Conservation (phyloP, 2,113 vertebrate genomes). For the Zapornia atra region DNA sequence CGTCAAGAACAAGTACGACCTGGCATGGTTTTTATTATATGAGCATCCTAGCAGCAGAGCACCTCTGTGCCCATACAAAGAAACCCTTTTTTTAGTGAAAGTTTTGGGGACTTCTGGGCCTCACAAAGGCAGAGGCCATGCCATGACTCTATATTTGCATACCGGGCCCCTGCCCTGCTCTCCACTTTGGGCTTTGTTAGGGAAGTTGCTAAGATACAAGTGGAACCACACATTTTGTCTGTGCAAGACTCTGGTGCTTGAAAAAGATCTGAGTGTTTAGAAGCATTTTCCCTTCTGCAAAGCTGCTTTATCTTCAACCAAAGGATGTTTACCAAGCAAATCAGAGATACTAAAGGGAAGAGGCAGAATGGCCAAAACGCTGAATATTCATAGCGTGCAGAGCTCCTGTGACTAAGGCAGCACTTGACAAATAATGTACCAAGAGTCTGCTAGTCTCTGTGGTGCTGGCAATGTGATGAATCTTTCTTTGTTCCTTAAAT, state of each 20-base stretch:
- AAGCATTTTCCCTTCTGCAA: slow-evolving; percentile 57
- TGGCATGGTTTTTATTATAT: rapidly evolving
- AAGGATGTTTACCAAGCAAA: slow-evolving; percentile 63
- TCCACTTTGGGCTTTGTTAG: slow-evolving; percentile 30
- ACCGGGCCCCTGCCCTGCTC: not conserved
- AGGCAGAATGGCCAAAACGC: slow-evolving; percentile 37
- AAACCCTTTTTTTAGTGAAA: not conserved
- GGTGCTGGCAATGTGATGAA: slow-evolving; percentile 23
- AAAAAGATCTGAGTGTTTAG: slow-evolving; percentile 52
- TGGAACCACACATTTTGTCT: slow-evolving; percentile 50
- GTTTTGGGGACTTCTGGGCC: not conserved
- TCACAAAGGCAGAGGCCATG: not conserved
- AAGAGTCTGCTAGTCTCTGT: slow-evolving; percentile 39
- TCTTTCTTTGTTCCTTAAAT: slow-evolving; percentile 52
- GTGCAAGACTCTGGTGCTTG: not conserved
- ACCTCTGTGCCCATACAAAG: not conserved
- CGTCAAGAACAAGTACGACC: slow-evolving; percentile 93
- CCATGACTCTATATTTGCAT: not conserved
- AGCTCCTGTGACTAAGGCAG: slow-evolving; percentile 17
- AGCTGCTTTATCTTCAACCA: slow-evolving; percentile 63
- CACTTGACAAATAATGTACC: slow-evolving; percentile 38
- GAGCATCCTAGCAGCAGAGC: not conserved
- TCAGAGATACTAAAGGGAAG: not conserved
- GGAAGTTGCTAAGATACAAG: slow-evolving; percentile 71
- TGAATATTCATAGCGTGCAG: not conserved